A percentile compares a stretch with the other conserved stretches of the same genome.
phyloP scores from a whole-genome alignment of 2,797 vertebrate species.

The Emys orbicularis region DNA sequence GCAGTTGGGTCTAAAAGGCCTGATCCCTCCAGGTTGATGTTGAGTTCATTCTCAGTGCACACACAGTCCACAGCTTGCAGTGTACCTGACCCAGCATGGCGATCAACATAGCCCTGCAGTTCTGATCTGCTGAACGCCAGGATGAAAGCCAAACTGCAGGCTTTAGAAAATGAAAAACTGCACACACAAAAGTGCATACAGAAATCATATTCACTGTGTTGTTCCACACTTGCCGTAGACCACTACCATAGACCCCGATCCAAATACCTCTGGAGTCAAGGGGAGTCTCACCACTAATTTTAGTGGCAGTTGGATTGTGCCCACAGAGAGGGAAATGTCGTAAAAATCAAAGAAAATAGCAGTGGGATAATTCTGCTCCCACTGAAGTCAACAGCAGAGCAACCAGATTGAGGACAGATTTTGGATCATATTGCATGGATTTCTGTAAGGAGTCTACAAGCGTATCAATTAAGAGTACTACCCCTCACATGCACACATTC shows the following conservation, averaged over 20 bases:
- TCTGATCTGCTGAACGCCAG: slow-evolving; percentile 68
- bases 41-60: slow-evolving; percentile 52
- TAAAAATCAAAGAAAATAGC: slow-evolving; percentile 9
- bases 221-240: slow-evolving; percentile 68
- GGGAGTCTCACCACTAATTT: slow-evolving; percentile 66
- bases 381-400: slow-evolving; percentile 10
- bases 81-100: neutral
- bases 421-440: slow-evolving; percentile 31
- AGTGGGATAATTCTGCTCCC: slow-evolving; percentile 41
- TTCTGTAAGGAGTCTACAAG: slow-evolving; percentile 60
- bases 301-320: slow-evolving; percentile 64
- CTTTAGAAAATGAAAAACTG: slow-evolving; percentile 71
- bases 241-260: slow-evolving; percentile 63
- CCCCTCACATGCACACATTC: slow-evolving; percentile 70
- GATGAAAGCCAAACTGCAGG: slow-evolving; percentile 72
- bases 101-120: slow-evolving; percentile 63
- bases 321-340: slow-evolving; percentile 59
- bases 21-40: neutral
- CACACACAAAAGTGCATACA: slow-evolving; percentile 61
- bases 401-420: slow-evolving; percentile 64
- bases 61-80: slow-evolving; percentile 34
- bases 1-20: slow-evolving; percentile 33
- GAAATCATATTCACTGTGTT: slow-evolving; percentile 74
- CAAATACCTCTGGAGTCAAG: slow-evolving; percentile 58
- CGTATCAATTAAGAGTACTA: slow-evolving; percentile 61